These are phyloP conservation scores for Melanotaenia parkinsoni DNA, from an alignment of 2,797 vertebrate genomes.

Conservation along the genomic window DNA sequence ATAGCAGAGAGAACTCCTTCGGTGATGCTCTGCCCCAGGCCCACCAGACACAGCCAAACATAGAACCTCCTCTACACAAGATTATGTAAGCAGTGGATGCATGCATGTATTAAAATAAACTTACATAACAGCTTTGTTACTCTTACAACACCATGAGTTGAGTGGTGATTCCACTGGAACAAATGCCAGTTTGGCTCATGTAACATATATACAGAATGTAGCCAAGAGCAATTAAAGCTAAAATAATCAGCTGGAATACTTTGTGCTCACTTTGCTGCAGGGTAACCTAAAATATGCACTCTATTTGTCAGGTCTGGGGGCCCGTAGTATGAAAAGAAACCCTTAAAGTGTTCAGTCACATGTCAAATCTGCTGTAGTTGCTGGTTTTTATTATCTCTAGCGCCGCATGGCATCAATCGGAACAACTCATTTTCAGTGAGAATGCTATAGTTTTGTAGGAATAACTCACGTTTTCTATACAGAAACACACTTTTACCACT, in stretches of 20 bases:
- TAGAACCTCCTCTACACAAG: slow-evolving; percentile 71
- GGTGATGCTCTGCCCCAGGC: slow-evolving; percentile 60
- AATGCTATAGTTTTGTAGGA: background rate
- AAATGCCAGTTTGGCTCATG: slow-evolving; percentile 7
- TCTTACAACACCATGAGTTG: slow-evolving; percentile 8
- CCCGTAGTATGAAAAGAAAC: too few species aligned
- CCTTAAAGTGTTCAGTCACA: too few species aligned
- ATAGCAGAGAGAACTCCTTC: slow-evolving; percentile 34
- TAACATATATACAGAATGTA: slow-evolving; percentile 53
- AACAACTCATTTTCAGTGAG: too few species aligned
- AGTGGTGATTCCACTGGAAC: slow-evolving; percentile 14
- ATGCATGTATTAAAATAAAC: slow-evolving; percentile 54
- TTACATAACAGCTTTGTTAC: slow-evolving; percentile 61
- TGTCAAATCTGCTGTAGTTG: too few species aligned
- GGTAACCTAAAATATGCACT: background rate
- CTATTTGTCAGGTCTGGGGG: too few species aligned
- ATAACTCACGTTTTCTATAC: background rate
- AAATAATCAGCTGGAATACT: slow-evolving; percentile 10
- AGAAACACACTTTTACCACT: background rate
- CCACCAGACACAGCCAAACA: slow-evolving; percentile 65
- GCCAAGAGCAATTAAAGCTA: slow-evolving; percentile 45
- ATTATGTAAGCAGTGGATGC: slow-evolving; percentile 69
- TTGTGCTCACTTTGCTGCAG: background rate
- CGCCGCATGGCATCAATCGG: too few species aligned
- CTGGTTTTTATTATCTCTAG: too few species aligned